These are phyloP conservation scores for Platyrinchus mystaceus DNA, from an alignment of 2,797 vertebrate species.

Conservation along the genomic window DNA sequence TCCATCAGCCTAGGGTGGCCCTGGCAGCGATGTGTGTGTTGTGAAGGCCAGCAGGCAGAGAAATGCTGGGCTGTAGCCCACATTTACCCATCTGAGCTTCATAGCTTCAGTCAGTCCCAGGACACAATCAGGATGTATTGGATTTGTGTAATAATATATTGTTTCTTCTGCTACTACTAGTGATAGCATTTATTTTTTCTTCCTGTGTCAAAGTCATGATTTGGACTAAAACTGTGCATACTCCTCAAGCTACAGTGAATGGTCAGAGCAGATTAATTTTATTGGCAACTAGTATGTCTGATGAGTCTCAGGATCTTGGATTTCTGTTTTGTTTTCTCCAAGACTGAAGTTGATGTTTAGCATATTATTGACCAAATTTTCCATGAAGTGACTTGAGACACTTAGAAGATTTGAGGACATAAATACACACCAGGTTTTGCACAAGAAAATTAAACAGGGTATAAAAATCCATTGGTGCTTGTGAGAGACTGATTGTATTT, in stretches of 20 bases:
- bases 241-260: conserved; percentile 21
- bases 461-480: background rate
- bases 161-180: background rate
- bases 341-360: background rate
- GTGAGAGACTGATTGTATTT: background rate
- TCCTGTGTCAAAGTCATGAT: background rate
- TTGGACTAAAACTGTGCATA: background rate
- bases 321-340: conserved; percentile 1
- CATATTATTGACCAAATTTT: background rate
- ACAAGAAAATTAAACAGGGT: background rate
- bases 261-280: background rate
- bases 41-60: background rate
- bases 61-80: background rate
- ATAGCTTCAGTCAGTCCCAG: background rate
- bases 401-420: background rate
- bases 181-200: background rate
- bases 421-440: conserved; percentile 12
- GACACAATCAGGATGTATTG: background rate
- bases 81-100: background rate
- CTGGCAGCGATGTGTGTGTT: background rate
- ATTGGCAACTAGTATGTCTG: background rate
- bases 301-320: conserved; percentile 33
- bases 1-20: background rate
- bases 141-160: background rate
- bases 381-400: background rate